Conservation (phyloP, 2,797 vertebrate genomes). For the Distichodus sexfasciatus region DNA sequence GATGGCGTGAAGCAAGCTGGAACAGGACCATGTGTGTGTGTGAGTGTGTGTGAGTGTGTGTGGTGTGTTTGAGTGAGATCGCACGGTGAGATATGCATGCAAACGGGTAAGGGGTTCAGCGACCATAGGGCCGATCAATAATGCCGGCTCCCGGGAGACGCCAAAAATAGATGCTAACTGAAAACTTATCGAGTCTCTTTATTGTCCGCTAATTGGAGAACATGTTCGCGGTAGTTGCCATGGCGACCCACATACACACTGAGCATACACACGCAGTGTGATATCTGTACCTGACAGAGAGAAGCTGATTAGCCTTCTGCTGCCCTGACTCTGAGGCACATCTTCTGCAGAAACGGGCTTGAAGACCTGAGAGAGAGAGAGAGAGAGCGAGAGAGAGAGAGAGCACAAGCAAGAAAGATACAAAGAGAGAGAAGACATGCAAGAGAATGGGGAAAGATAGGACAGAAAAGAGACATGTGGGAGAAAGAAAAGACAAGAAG, state of each 20-base stretch:
- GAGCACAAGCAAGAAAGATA: background rate
- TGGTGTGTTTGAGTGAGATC: conserved; percentile 16
- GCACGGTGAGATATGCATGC: too few relatives aligned
- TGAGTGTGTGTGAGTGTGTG: background rate
- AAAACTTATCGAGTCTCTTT: conserved; percentile 42
- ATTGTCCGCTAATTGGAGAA: conserved; percentile 32
- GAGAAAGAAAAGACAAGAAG: background rate
- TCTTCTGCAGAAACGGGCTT: conserved; percentile 77
- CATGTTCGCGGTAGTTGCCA: conserved; percentile 2
- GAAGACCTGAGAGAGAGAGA: conserved; percentile 73
- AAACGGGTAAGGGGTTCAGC: too few relatives aligned
- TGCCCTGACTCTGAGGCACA: conserved; percentile 77
- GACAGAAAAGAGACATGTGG: background rate
- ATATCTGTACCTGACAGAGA: conserved; percentile 80
- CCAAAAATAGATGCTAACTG: conserved; percentile 39
- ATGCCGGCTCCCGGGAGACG: background rate
- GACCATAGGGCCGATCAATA: conserved; percentile 28
- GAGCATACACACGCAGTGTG: background rate
- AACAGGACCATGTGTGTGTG: background rate
- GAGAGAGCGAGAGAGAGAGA: background rate
- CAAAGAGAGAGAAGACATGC: background rate
- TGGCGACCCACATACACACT: background rate
- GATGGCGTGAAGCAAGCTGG: background rate
- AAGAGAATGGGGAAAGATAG: background rate
- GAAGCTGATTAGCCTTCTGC: conserved; percentile 85